Conservation (phyloP, 2,797 vertebrate species). For the Sebastes nivosus region DNA sequence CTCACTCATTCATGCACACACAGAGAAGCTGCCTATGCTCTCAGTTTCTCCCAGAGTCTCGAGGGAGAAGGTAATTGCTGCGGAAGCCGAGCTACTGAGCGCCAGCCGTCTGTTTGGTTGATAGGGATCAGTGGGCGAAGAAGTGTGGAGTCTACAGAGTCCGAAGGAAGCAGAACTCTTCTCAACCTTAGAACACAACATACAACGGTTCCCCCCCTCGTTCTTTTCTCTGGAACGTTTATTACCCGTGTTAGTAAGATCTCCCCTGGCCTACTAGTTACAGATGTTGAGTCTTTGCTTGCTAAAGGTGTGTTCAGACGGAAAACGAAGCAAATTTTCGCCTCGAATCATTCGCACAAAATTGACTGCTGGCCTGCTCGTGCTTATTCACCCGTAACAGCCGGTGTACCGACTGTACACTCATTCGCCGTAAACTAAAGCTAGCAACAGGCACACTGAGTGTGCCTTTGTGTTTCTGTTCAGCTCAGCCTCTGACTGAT, state of each 20-base stretch:
- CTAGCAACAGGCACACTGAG: background rate
- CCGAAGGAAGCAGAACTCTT: conserved; percentile 5
- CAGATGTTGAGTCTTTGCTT: background rate
- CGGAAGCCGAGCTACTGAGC: conserved; percentile 77
- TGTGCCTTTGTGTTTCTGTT: background rate
- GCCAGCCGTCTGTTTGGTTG: conserved; percentile 67
- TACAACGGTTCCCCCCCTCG: background rate
- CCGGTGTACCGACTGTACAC: background rate
- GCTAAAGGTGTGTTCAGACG: background rate
- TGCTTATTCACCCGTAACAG: background rate
- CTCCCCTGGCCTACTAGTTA: background rate
- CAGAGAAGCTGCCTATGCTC: conserved; percentile 56
- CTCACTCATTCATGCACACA: conserved; percentile 39
- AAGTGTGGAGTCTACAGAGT: conserved; percentile 41
- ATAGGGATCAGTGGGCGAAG: conserved; percentile 74
- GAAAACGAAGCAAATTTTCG: background rate
- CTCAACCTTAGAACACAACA: conserved; percentile 3
- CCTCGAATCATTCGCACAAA: background rate
- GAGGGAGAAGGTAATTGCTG: conserved; percentile 71
- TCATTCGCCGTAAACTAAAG: too few relatives aligned
- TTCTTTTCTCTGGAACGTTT: background rate
- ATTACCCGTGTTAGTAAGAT: background rate
- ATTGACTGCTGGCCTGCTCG: background rate
- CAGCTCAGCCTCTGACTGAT: background rate
- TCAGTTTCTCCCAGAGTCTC: conserved; percentile 56